Conservation (phyloP, 2,797 vertebrate genomes). For the Linurgus olivaceus region DNA sequence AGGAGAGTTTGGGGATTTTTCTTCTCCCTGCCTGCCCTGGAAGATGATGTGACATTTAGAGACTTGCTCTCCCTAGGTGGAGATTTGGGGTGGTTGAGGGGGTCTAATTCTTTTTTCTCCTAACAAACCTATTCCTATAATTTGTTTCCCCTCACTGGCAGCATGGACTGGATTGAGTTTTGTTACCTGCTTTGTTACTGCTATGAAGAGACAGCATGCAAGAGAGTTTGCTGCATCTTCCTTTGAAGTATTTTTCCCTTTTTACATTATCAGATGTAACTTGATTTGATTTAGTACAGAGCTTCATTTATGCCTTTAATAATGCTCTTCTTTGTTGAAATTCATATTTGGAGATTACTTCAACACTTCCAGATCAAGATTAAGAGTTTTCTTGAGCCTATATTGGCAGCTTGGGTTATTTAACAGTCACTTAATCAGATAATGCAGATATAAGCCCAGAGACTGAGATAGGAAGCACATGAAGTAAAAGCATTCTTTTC, state of each 20-base stretch:
- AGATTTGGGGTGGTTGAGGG: background rate
- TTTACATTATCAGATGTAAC: background rate
- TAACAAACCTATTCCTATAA: background rate
- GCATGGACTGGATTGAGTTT: background rate
- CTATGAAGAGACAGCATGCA: background rate
- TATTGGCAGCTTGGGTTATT: background rate
- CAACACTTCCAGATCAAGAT: background rate
- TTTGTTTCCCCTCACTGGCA: background rate
- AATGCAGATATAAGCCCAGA: background rate
- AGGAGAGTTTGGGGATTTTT: background rate
- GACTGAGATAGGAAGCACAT: background rate
- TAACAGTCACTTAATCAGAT: constrained; percentile 35
- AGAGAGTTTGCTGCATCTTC: background rate
- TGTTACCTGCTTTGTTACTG: background rate
- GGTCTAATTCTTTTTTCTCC: background rate
- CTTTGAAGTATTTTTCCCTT: background rate
- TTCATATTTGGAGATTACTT: background rate
- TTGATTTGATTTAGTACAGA: background rate
- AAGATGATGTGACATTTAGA: background rate
- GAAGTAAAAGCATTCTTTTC: background rate
- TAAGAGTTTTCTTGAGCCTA: background rate
- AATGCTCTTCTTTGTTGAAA: background rate
- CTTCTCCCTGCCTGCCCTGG: background rate
- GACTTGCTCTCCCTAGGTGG: background rate
- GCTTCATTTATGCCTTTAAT: background rate